Percentiles rank a stretch among this genome's conserved stretches.
Evolutionary conservation across 2,888 invertebrate species (phyloP).

Genomic region (Drosophila algonquin): DNA sequence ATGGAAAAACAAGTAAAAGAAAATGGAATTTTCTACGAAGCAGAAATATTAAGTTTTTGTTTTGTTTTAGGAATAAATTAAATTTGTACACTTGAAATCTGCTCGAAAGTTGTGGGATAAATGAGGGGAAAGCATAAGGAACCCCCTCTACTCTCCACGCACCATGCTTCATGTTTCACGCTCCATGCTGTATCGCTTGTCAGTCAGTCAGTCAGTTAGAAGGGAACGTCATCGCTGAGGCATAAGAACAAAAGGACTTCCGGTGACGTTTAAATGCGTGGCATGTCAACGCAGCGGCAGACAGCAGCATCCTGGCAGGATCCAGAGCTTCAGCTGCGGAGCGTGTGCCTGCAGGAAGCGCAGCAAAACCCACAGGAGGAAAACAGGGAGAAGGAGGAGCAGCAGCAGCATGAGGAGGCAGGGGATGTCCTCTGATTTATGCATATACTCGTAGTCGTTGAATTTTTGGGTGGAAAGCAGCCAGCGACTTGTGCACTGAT

Average conservation of each 20-base stretch:
- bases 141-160: slow-evolving; percentile 8
- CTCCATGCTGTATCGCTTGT: slow-evolving; percentile 27
- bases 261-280: slow-evolving; percentile 79
- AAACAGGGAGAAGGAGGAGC: not conserved
- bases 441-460: slow-evolving; percentile 7
- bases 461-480: slow-evolving; percentile 27
- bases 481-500: slow-evolving; percentile 36
- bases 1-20: not conserved
- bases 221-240: slow-evolving; percentile 50
- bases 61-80: slow-evolving; percentile 36
- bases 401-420: slow-evolving; percentile 25
- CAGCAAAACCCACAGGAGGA: slow-evolving; percentile 50
- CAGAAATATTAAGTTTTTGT: slow-evolving; percentile 4
- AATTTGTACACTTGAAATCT: slow-evolving; percentile 60
- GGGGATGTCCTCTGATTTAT: slow-evolving; percentile 21
- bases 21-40: not conserved
- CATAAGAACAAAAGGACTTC: slow-evolving; percentile 79
- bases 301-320: slow-evolving; percentile 71
- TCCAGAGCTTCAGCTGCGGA: slow-evolving; percentile 18
- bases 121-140: not conserved
- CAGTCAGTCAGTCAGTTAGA: slow-evolving; percentile 39
- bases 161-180: not conserved
- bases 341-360: slow-evolving; percentile 64
- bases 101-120: slow-evolving; percentile 20
- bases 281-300: slow-evolving; percentile 76